phyloP scores from a whole-genome alignment of 2,797 vertebrate species.

The Scolopax rusticola region DNA sequence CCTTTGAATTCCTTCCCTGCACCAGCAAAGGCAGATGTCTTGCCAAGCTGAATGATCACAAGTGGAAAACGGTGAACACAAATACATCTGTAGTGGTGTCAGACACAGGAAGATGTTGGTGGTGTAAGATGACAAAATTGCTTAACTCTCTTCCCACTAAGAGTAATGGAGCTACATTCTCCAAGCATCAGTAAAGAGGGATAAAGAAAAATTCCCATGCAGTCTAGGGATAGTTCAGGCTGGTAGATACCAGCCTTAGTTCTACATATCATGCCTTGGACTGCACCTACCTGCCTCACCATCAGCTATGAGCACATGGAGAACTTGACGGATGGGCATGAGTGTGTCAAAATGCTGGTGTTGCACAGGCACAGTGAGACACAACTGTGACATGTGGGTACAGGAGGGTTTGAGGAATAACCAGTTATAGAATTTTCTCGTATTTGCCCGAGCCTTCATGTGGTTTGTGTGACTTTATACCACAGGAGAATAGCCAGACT shows the following conservation, averaged over 20 bases:
- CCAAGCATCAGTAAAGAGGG: not conserved
- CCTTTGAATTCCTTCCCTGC: not conserved
- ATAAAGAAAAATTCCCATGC: not conserved
- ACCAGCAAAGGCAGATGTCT: conserved; percentile 20
- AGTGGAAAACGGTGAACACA: conserved; percentile 24
- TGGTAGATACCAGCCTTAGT: not conserved
- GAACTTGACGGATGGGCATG: accelerated
- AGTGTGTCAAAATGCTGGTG: not conserved
- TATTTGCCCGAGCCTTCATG: not conserved
- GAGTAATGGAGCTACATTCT: not conserved
- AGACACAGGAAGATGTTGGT: not conserved
- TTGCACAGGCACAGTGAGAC: not conserved
- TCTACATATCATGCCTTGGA: not conserved
- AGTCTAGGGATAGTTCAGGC: not conserved
- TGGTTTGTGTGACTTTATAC: not conserved
- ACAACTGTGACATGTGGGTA: not conserved
- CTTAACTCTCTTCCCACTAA: not conserved
- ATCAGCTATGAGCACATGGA: not conserved
- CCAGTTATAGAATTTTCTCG: not conserved
- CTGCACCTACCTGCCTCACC: too few species aligned
- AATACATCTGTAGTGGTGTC: conserved; percentile 45
- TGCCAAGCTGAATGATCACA: not conserved
- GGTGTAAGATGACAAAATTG: not conserved
- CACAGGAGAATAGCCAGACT: not conserved
- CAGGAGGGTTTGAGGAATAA: not conserved